phyloP scores from a whole-genome alignment of 2,113 vertebrate genomes.

The Percopsis transmontana region DNA sequence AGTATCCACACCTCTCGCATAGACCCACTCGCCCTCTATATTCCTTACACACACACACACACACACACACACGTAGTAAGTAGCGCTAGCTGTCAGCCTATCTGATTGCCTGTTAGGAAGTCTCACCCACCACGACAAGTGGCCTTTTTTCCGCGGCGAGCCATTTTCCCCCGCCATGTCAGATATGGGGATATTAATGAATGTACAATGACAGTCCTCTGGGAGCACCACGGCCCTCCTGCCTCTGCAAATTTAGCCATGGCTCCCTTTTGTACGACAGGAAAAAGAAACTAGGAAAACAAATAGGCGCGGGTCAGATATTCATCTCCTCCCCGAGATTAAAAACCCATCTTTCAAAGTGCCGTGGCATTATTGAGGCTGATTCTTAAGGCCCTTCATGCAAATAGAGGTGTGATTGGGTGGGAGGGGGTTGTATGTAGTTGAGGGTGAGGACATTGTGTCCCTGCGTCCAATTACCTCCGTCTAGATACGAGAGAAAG shows the following conservation, averaged over 20 bases:
- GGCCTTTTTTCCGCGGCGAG: conserved; percentile 66
- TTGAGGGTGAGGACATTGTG: conserved; percentile 79
- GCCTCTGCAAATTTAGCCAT: conserved; percentile 87
- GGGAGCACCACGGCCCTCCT: conserved; percentile 73
- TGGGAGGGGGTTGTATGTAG: conserved; percentile 57
- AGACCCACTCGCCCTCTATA: conserved; percentile 37
- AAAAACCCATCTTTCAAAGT: conserved; percentile 93
- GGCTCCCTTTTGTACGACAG: conserved; percentile 80
- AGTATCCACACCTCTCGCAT: conserved; percentile 64
- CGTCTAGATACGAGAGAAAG: conserved; percentile 55
- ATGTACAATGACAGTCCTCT: conserved; percentile 80
- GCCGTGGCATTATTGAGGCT: conserved; percentile 81
- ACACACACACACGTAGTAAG: conserved; percentile 14
- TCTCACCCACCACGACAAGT: conserved; percentile 80
- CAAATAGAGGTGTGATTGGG: conserved; percentile 88
- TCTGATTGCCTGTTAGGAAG: conserved; percentile 85
- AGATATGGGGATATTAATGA: conserved; percentile 87
- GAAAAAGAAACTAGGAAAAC: conserved; percentile 61
- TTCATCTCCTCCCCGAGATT: conserved; percentile 92
- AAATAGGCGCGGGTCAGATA: conserved; percentile 86
- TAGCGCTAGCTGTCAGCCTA: conserved; percentile 72
- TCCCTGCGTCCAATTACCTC: conserved; percentile 82
- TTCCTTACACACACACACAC: conserved; percentile 31
- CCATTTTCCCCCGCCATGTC: conserved; percentile 79
- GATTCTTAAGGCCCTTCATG: conserved; percentile 81